Evolutionary conservation across 2,888 invertebrate genomes (phyloP), one percentile per base, ranked within the genome.

Genomic region (Eumacrocentrus americanus): DNA sequence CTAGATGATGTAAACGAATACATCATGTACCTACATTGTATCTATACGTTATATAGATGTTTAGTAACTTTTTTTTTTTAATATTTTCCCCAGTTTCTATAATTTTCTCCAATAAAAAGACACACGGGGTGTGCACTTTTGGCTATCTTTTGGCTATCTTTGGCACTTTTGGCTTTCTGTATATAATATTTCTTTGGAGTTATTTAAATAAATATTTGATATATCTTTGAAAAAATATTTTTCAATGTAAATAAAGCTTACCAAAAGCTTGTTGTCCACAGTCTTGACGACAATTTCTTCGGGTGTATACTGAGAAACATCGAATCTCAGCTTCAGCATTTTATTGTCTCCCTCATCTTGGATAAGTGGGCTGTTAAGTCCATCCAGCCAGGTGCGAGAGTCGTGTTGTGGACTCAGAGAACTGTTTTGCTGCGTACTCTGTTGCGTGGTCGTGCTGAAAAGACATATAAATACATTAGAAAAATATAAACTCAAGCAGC

Each of bases 201-300:
- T n/a, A n/a, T n/a, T n/a, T n/a, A n/a, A n/a, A n/a, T n/a, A 25
- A 37, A 23, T 16, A 11, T 46, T 23, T 18, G 16, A 42, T 18
- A n/a, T n/a, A n/a, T n/a, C n/a, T n/a, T n/a, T n/a, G n/a, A n/a
- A n/a, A n/a, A n/a, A 54, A 55, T 20, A 38, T 40, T 22, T 51
- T 58, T 22, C 20, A 25, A 25, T 38, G 22, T 29, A 47, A 12
- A 35, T 37, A 22, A n/a, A 44, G 68, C 89, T 87, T 81, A 94
- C 94, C 88, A 95, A 85, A 79, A 98, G 87, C 87, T 95, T 94
- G 84, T 97, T 97, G 85, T 98, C 98, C 71, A 97, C 94, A 67
- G 98, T 98, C 85, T 97, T 98, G 68, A 98, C 97, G 78, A 95
- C 94, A 80, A 98, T 96, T 86, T 98, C 98, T 83, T 98, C 98